Percentiles rank a stretch among this genome's conserved stretches.
Evolutionary conservation across 2,113 vertebrate genomes (phyloP).

Genomic region (Tamias sibiricus): DNA sequence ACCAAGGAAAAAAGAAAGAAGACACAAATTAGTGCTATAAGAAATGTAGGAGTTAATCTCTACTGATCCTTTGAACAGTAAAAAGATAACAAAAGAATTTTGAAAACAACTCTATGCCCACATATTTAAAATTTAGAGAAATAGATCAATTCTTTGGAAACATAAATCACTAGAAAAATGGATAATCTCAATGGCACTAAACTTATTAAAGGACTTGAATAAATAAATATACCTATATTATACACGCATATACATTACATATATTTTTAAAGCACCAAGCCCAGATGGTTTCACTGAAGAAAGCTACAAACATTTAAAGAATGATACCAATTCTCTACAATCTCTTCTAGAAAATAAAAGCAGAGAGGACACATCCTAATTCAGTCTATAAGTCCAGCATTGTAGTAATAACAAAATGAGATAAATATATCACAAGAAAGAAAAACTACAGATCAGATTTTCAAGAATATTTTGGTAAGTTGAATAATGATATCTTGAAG

Average conservation of each 20-base stretch:
- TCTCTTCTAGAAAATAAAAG: neutral
- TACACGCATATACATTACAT: no score
- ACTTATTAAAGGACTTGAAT: neutral
- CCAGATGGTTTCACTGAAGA: neutral
- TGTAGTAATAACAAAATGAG: neutral
- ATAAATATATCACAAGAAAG: neutral
- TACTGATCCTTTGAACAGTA: neutral
- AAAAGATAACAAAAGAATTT: neutral
- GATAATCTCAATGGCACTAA: neutral
- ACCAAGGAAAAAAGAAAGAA: neutral
- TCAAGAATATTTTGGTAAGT: neutral
- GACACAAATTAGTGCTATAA: neutral
- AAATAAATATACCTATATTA: no score
- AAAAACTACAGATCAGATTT: neutral
- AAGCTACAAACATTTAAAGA: neutral
- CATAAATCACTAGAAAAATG: neutral
- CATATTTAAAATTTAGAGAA: neutral
- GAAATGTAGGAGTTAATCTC: neutral
- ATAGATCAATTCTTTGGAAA: neutral
- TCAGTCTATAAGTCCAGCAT: neutral
- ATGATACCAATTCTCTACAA: neutral
- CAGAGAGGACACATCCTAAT: neutral
- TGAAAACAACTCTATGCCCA: neutral
- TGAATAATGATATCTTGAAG: neutral
- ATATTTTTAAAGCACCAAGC: neutral